Base-by-base conservation (phyloP, 2,113 vertebrate species). In the Coptodon bakossiorum region DNA sequence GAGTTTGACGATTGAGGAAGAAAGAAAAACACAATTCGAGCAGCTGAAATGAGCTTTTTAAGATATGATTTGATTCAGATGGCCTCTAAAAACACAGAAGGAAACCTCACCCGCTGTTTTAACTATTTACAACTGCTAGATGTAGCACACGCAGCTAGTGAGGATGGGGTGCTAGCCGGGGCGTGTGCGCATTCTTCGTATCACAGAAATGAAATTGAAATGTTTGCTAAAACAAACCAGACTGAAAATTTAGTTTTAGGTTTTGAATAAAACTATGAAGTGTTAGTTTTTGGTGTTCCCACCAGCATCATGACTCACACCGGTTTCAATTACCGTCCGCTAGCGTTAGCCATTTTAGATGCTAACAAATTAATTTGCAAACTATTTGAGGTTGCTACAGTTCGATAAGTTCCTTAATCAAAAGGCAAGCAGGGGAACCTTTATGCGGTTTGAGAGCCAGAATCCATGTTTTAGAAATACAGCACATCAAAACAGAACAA, bases 401-500 rank as follows among this genome's bases (percentile, higher is more conserved):
- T 86, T 83, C 10, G 5, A 89, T 87, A 87, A 54, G 48, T 85
- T 88, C 57, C 43, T 34, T 91, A 78, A 93, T 95, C 90, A 91
- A 87, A 92, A 90, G 54, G 66, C 59, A 45, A 43, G 50, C 45
- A 36, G 48, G 63, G 81, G 56, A 92, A 93, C 91, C 86, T 93
- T 89, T 78, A 83, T 68, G 10, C 87, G 52, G 45, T 81, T 84
- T 43, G 52, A 82, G 57, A 43, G 79, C 45, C 81, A 34, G 76
- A 82, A 90, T 90, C 79, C 82, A 88, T 80, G 84, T 56, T 83
- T 90, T 40, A 61, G 80, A 91, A 87, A 81, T 54, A 22, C 38
- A 34, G 85, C 88, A 91, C 81, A 91, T 94, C 87, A 93, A 86
- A 95, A 71, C 90, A 83, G 93, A 94, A 94, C 93, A 94, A 92